Percentiles rank a stretch among this genome's conserved stretches.
Evolutionary conservation across 2,888 invertebrate genomes (phyloP).

Genomic region (Bellardia bayeri): DNA sequence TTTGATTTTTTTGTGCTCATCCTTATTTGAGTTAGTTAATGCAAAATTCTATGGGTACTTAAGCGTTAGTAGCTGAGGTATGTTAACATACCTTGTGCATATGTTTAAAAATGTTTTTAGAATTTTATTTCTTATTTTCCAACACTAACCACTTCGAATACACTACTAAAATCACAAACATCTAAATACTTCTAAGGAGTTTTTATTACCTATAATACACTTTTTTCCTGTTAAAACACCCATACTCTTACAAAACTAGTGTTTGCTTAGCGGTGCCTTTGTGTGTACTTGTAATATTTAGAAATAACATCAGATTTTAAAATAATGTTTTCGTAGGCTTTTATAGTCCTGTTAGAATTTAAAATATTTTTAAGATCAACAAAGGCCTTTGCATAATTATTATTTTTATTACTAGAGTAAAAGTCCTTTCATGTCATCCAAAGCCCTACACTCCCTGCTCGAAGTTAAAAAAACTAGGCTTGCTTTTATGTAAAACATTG

Average conservation of each 20-base stretch:
- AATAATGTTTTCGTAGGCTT: conserved; percentile 15
- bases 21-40: conserved; percentile 25
- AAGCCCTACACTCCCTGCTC: too few species aligned
- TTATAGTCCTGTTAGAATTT: neutral
- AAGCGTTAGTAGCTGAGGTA: neutral
- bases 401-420: neutral
- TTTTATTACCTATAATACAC: conserved; percentile 59
- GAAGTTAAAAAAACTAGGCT: too few species aligned
- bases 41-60: conserved; percentile 37
- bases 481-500: too few species aligned
- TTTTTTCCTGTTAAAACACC: conserved; percentile 21
- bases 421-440: too few species aligned
- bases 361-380: neutral
- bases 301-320: conserved; percentile 25
- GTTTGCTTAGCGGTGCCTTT: neutral
- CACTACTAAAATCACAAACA: neutral
- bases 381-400: neutral
- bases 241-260: conserved; percentile 17
- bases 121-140: conserved; percentile 17
- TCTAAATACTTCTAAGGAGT: conserved; percentile 26
- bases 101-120: conserved; percentile 52
- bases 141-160: neutral
- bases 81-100: conserved; percentile 59
- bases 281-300: conserved; percentile 2
- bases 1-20: neutral